These are phyloP conservation scores for Porites lobata DNA, from an alignment of 92 coral and sea anemone species.

Conservation along the genomic window DNA sequence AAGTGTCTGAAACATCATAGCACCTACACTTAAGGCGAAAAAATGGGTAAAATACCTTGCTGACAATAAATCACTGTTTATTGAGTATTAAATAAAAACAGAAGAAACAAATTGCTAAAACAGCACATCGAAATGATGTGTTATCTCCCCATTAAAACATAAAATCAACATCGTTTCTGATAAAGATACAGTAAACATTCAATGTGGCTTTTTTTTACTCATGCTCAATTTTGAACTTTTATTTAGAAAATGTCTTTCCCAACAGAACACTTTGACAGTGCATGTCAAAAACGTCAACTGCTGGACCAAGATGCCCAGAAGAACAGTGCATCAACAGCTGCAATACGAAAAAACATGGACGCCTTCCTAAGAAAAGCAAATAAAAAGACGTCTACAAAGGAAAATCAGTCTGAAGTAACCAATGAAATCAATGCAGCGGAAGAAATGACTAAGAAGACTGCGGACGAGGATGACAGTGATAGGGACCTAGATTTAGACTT, in stretches of 20 bases:
- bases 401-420: no score
- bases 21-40: not conserved
- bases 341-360: no score
- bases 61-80: not conserved
- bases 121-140: conserved; percentile 2
- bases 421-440: no score
- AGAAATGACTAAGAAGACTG: no score
- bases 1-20: not conserved
- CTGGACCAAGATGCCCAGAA: no score
- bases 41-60: not conserved
- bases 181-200: conserved; percentile 5
- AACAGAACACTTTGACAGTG: not conserved
- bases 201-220: not conserved
- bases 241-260: not conserved
- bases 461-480: no score
- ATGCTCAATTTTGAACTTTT: no score
- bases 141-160: not conserved
- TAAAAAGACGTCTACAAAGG: no score
- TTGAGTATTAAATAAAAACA: not conserved
- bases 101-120: conserved; percentile 9
- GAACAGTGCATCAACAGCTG: no score
- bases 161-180: conserved; percentile 17
- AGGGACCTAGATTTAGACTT: not conserved
- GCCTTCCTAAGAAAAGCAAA: no score
- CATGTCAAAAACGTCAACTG: no score